Evolutionary conservation across 2,888 invertebrate species (phyloP), one percentile per base, ranked within the genome.

Genomic region (Alsophila aescularia): DNA sequence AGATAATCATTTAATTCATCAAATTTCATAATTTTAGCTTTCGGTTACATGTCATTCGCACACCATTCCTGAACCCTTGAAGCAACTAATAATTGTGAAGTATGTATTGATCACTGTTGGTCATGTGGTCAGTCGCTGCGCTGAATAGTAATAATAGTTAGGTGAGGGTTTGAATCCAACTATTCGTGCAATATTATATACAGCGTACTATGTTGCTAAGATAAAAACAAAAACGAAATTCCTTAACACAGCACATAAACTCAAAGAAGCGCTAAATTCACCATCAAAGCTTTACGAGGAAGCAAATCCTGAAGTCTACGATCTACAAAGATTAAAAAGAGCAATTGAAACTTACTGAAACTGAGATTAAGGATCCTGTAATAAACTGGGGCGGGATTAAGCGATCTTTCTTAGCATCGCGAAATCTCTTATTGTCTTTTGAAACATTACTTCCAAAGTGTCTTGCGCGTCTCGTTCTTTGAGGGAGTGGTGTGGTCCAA

Each of bases 351-450:
- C 59, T 66, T 58, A 53, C 44, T 43, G 37, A 53, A 61, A 55
- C 59, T 51, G 55, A 61, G 66, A 66, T 65, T 64, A 62, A 62
- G 48, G 70, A 70, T 64, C 58, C 50, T 52, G 62, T 68, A 72
- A 73, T 81, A 78, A 78, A 79, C 65, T 61, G 61, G 70, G 67
- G 65, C 62, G 65, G 74, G 73, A 75, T 76, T 73, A 73, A 75
- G 70, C 69, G 74, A 79, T 81, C 76, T 78, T 69, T 71, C 64
- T 67, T 66, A 64, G 66, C 67, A 73, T 75, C 68, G 69, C 62
- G 51, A 69, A 69, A 77, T 79, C 72, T 79, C 72, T 75, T 79
- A 76, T 76, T 75, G 76, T 81, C 78, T 73, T 75, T 79, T 70
- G 68, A 72, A 78, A 71, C 70, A 68, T 72, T 73, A 74, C 77